phyloP scores from a whole-genome alignment of 1,140 invertebrate species.

The Calycopis cecrops region DNA sequence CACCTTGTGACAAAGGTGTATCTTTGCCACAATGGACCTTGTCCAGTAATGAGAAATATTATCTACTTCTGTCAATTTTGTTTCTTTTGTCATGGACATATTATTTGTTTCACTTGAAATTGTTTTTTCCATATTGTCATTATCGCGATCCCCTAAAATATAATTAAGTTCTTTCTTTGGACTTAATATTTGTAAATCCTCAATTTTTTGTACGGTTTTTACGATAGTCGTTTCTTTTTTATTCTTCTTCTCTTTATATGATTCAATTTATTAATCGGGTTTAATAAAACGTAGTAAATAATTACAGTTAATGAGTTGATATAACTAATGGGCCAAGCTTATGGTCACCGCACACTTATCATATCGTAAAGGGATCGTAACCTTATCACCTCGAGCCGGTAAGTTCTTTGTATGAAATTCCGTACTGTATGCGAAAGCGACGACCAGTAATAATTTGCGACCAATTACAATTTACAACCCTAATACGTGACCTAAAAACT shows the following conservation, averaged over 20 bases:
- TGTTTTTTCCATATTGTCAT: slow-evolving; percentile 14
- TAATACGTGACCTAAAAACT: too few relatives aligned
- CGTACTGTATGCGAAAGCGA: too few relatives aligned
- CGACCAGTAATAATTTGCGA: too few relatives aligned
- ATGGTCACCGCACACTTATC: too few relatives aligned
- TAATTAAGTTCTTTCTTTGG: slow-evolving; percentile 40
- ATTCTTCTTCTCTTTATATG: slow-evolving; percentile 34
- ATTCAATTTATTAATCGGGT: slow-evolving; percentile 5
- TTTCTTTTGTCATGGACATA: not conserved
- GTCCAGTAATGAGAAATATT: not conserved
- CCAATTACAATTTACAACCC: too few relatives aligned
- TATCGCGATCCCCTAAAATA: slow-evolving; percentile 12
- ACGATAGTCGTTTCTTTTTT: slow-evolving; percentile 49
- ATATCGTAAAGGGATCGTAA: too few relatives aligned
- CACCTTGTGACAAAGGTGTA: slow-evolving; percentile 51
- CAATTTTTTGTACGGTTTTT: slow-evolving; percentile 64
- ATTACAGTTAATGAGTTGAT: slow-evolving; percentile 16
- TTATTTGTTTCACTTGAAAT: too few relatives aligned
- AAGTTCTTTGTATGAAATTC: too few relatives aligned
- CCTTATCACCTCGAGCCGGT: too few relatives aligned
- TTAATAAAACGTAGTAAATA: not conserved
- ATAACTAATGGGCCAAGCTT: too few relatives aligned
- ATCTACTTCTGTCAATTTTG: not conserved
- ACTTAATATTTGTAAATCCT: slow-evolving; percentile 41
- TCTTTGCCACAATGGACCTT: slow-evolving; percentile 38